These are phyloP conservation scores for Semaprochilodus insignis DNA, from an alignment of 2,797 vertebrate species.

Conservation along the genomic window DNA sequence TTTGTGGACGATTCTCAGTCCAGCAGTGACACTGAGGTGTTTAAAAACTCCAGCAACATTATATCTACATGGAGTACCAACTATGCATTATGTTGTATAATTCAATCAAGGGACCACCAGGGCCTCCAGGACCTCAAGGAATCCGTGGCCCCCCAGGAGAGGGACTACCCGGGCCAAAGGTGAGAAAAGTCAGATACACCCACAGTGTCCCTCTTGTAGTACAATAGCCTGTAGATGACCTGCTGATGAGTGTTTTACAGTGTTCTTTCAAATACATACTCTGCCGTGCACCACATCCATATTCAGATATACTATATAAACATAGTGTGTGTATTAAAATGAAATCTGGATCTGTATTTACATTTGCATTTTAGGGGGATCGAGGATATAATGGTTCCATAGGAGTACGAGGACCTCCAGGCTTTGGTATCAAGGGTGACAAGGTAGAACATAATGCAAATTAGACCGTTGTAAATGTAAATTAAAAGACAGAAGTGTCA, in stretches of 20 bases:
- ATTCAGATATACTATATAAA: not conserved
- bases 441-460: slow-evolving; percentile 75
- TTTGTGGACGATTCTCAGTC: too few species aligned
- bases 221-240: too few species aligned
- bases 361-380: slow-evolving; percentile 82
- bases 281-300: not conserved
- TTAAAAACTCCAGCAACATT: too few species aligned
- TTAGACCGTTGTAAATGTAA: too few species aligned
- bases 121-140: slow-evolving; percentile 79
- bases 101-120: slow-evolving; percentile 77
- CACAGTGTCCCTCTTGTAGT: not conserved
- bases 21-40: too few species aligned
- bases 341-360: not conserved
- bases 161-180: slow-evolving; percentile 86
- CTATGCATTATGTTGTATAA: not conserved
- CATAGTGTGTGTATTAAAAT: not conserved
- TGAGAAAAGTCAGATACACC: slow-evolving; percentile 55
- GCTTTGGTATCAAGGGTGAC: slow-evolving; percentile 83
- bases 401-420: slow-evolving; percentile 78
- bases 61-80: too few species aligned
- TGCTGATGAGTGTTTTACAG: not conserved
- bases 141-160: slow-evolving; percentile 80
- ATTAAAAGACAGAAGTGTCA: too few species aligned
- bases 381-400: slow-evolving; percentile 79
- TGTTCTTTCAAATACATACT: not conserved